A percentile compares a stretch with the other conserved stretches of the same genome.
phyloP scores from a whole-genome alignment of 2,113 vertebrate species.

The Chionomys nivalis region DNA sequence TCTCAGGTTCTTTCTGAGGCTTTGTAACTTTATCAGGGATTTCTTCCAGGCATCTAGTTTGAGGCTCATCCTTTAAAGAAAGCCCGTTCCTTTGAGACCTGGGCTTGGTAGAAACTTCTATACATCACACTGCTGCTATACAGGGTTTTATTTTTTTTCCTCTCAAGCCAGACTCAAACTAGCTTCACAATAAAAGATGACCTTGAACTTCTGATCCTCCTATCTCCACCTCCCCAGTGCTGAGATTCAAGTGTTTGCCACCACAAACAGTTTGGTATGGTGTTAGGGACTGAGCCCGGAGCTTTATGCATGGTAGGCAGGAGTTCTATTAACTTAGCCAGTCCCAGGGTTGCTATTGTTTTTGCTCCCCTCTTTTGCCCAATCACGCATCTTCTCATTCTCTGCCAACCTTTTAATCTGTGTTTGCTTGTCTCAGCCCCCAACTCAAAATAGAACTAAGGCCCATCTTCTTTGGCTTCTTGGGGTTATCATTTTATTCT shows the following conservation, averaged over 20 bases:
- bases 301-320: background rate
- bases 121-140: background rate
- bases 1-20: background rate
- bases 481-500: constrained; percentile 29
- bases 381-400: background rate
- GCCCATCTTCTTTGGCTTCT: background rate
- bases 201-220: background rate
- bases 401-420: background rate
- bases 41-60: constrained; percentile 1
- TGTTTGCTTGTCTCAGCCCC: background rate
- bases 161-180: background rate
- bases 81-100: background rate
- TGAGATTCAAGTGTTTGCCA: background rate
- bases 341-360: background rate
- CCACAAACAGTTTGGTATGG: background rate
- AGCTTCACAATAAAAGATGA: background rate
- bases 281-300: background rate
- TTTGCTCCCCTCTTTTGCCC: background rate
- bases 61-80: background rate
- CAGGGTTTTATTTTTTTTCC: background rate
- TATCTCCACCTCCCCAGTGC: background rate
- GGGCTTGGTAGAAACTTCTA: background rate
- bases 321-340: background rate
- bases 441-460: background rate
- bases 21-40: background rate